These are phyloP conservation scores for Cryptus viduatorius DNA, from an alignment of 2,888 invertebrate species.

Conservation along the genomic window DNA sequence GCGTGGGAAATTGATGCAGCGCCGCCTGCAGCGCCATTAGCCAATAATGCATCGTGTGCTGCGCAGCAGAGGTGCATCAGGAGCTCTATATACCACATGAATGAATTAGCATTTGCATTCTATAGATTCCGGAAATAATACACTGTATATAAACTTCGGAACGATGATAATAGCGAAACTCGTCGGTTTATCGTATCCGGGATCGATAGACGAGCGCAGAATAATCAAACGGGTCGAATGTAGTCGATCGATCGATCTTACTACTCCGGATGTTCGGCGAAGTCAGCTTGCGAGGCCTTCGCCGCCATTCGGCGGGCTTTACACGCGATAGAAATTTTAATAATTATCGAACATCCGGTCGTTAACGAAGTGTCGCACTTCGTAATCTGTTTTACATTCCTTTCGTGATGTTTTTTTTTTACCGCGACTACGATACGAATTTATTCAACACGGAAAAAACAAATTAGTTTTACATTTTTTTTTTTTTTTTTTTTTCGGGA, in stretches of 20 bases:
- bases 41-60: conserved; percentile 1
- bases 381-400: conserved; percentile 40
- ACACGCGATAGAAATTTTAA: conserved; percentile 57
- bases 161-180: conserved; percentile 26
- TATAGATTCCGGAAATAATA: conserved; percentile 36
- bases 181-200: conserved; percentile 58
- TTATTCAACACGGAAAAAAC: not conserved
- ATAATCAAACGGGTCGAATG: conserved; percentile 36
- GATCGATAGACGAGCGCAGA: conserved; percentile 30
- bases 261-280: conserved; percentile 31
- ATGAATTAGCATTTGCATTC: conserved; percentile 52
- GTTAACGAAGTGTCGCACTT: conserved; percentile 35
- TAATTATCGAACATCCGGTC: conserved; percentile 58
- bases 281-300: conserved; percentile 16
- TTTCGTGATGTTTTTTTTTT: not conserved
- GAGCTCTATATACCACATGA: not conserved
- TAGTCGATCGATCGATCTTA: conserved; percentile 24
- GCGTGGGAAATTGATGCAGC: conserved; percentile 56
- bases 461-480: not conserved
- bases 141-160: not conserved
- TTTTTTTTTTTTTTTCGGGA: not conserved
- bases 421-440: not conserved
- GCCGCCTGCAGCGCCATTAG: conserved; percentile 33
- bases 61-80: conserved; percentile 5
- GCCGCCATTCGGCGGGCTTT: conserved; percentile 4